Base-by-base conservation (phyloP, 2,113 vertebrate genomes). In the Otis tarda region DNA sequence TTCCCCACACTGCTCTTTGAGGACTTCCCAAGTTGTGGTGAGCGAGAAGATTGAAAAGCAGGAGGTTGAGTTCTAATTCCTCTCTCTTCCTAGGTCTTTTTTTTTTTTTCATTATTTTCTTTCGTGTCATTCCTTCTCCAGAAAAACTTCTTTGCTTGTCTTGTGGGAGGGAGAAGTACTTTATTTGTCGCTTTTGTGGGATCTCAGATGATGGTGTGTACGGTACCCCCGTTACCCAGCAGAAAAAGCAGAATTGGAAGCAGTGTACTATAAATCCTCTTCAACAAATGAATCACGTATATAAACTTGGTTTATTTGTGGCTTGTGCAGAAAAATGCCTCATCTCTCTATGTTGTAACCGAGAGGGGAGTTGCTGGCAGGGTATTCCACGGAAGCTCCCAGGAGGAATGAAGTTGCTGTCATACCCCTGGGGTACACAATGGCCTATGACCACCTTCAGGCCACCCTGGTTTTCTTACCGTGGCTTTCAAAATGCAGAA, bases 341-440 rank as follows among this genome's bases (percentile, higher is more conserved):
- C 1, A 0, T 50, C 14, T 74, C 30, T 20, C 1, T 2, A 1
- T 14, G 47, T 3, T 60, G 17, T 55, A n/a, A 30, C 33, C 0
- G 3, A 17, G 35, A 25, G 35, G 15, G 6, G 3, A n/a, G 12
- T 5, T 30, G 14, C 25, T 31, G 14, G 3, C 17, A 35, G 47
- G 16, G 35, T 53, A 57, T 53, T 31, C 37, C 33, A 25, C 30
- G 10, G 76, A 27, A 64, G 75, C 35, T 82, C 41, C 31, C 55
- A 22, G 50, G n/a, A 39, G 68, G 24, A 89, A 43, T 9, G 68
- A 68, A 49, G 5, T 18, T 4, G 2, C 45, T 75, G 18, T 39
- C 56, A 0, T 43, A 41, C 1, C 35, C 33, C 30, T 68, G 70
- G 4, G 35, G 13, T 47, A 25, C 61, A 53, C 19, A 86, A 56